Evolutionary conservation across 1,140 invertebrate genomes (phyloP).

Genomic region (Cydia splendana): DNA sequence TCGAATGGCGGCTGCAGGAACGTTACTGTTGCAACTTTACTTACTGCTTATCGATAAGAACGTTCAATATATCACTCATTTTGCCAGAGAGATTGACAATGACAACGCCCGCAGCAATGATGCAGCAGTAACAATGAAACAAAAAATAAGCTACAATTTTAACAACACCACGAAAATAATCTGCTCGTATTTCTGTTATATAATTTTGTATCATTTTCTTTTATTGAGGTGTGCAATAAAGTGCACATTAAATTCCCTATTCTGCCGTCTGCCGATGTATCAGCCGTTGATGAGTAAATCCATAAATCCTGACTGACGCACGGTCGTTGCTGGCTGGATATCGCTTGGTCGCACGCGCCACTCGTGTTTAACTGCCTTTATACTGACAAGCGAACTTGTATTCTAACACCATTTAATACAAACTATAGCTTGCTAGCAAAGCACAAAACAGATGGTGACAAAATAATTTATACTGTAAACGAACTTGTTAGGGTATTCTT

Average conservation of each 20-base stretch:
- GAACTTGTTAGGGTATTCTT: background rate
- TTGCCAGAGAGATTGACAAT: too few species aligned
- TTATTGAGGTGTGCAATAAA: too few species aligned
- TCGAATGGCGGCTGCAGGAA: too few species aligned
- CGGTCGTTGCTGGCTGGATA: slow-evolving; percentile 36
- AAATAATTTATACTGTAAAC: slow-evolving; percentile 1
- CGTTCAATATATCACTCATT: too few species aligned
- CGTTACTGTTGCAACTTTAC: too few species aligned
- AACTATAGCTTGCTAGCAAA: background rate
- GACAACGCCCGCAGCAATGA: too few species aligned
- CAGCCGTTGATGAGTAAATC: slow-evolving; percentile 51
- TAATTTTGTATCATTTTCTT: too few species aligned
- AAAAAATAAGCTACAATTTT: background rate
- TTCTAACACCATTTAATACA: background rate
- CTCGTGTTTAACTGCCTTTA: slow-evolving; percentile 36
- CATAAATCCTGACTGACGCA: slow-evolving; percentile 53
- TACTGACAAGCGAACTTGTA: background rate
- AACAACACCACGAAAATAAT: background rate
- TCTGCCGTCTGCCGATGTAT: slow-evolving; percentile 30
- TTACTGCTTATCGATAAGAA: too few species aligned
- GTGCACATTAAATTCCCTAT: slow-evolving; percentile 14
- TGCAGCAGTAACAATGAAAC: too few species aligned
- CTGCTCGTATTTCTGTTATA: too few species aligned
- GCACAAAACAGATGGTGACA: background rate
- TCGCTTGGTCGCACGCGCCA: slow-evolving; percentile 33